Evolutionary conservation across 2,888 invertebrate species (phyloP).

Genomic region (Ypsolopha sequella): DNA sequence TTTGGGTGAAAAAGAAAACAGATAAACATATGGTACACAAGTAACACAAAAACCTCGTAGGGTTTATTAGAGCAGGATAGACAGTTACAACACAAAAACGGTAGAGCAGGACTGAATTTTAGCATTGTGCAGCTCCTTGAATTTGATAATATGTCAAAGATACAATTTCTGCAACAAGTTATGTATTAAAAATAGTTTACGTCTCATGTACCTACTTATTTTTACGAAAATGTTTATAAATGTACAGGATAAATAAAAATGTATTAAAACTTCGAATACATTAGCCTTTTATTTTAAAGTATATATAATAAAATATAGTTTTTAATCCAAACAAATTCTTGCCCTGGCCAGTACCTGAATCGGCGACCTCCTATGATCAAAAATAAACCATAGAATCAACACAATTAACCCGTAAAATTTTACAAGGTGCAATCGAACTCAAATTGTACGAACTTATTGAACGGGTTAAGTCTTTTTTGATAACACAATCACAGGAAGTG

Average conservation of each 20-base stretch:
- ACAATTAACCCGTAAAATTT: not conserved
- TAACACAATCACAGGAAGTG: not conserved
- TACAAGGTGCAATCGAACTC: not conserved
- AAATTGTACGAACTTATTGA: too few relatives aligned
- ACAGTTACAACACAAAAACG: too few relatives aligned
- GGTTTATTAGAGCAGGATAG: too few relatives aligned
- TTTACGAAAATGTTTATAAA: constrained; percentile 14
- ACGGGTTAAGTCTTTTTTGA: too few relatives aligned
- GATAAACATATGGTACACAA: too few relatives aligned
- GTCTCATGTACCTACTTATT: constrained; percentile 15
- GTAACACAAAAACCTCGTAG: too few relatives aligned
- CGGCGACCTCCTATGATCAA: not conserved
- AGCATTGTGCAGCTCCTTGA: too few relatives aligned
- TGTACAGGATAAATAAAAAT: constrained; percentile 31
- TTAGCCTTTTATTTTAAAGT: constrained; percentile 24
- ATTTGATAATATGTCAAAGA: too few relatives aligned
- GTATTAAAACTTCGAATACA: constrained; percentile 29
- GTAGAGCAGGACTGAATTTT: too few relatives aligned
- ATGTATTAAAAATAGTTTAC: constrained; percentile 2
- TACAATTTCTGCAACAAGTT: too few relatives aligned
- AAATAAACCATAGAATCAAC: not conserved
- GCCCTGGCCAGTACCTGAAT: constrained; percentile 47
- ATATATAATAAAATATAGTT: constrained; percentile 13
- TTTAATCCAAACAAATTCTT: constrained; percentile 7
- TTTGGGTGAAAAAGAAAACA: too few relatives aligned